Base-by-base conservation (phyloP, 23 tunicate genomes). In the Corella eumyota region DNA sequence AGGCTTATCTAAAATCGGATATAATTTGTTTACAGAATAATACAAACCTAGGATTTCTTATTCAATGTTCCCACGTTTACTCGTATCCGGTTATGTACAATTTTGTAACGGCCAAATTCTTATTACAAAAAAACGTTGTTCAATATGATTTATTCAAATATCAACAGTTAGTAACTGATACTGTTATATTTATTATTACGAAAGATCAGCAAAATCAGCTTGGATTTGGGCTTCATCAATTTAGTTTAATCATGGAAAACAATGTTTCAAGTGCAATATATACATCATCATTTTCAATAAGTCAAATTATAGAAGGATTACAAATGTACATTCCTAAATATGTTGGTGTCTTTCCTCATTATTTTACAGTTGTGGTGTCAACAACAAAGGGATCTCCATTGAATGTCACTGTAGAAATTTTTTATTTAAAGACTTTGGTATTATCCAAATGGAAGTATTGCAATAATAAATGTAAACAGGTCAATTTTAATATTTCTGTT, bases 401-500 rank as follows among this genome's bases (percentile, higher is more conserved):
- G 20, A 51, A 51, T 19, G 23, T 51, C 23, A 51, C 57, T n/a
- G 23, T 51, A 11, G 57, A 51, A 51, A 51, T 51, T 19, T n/a
- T n/a, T n/a, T n/a, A n/a, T n/a, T n/a, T n/a, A n/a, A n/a, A n/a
- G n/a, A n/a, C n/a, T n/a, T n/a, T n/a, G n/a, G n/a, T n/a, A n/a
- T n/a, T n/a, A n/a, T n/a, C n/a, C n/a, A n/a, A n/a, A n/a, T n/a
- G n/a, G n/a, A n/a, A n/a, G n/a, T n/a, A n/a, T n/a, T n/a, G n/a
- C n/a, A n/a, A n/a, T n/a, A n/a, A n/a, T 7, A 27, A 51, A 51
- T 51, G 57, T 51, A 51, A 19, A 51, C 23, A n/a, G 57, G 57
- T 51, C 23, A 25, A 51, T n/a, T 25, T 51, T 5, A 51, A 11
- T 5, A 51, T 27, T 6, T 51, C 57, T 7, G 6, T 51, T n/a